Evolutionary conservation across 2,113 vertebrate genomes (phyloP).

Genomic region (Channa maculata): DNA sequence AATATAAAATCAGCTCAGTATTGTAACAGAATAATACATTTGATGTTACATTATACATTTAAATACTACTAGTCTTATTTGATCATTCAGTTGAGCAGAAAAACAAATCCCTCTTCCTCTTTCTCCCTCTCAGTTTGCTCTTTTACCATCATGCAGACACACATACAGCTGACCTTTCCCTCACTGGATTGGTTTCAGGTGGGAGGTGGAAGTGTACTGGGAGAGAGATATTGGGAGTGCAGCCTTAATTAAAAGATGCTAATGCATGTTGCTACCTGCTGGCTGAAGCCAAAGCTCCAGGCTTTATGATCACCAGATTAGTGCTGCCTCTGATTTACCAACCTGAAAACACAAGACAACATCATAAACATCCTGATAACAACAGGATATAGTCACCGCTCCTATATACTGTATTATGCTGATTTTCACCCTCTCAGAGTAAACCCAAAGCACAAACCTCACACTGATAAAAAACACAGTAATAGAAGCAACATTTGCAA

Average conservation of each 20-base stretch:
- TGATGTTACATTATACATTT: too few relatives aligned
- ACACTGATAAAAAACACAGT: background rate
- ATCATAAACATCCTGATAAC: background rate
- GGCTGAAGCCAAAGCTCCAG: conserved; percentile 39
- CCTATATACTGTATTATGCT: background rate
- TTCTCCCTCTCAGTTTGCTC: background rate
- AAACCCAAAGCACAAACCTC: conserved; percentile 10
- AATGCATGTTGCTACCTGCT: conserved; percentile 57
- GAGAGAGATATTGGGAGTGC: conserved; percentile 26
- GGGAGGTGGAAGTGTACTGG: conserved; percentile 28
- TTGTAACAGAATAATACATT: too few relatives aligned
- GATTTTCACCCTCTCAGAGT: background rate
- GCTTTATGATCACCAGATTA: conserved; percentile 31
- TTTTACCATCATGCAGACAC: conserved; percentile 2
- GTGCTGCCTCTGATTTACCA: conserved; percentile 9
- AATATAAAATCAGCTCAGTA: too few relatives aligned
- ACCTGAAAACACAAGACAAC: conserved; percentile 18
- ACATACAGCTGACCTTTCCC: conserved; percentile 48
- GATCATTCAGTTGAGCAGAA: background rate
- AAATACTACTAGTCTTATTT: too few relatives aligned
- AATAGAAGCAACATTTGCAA: background rate
- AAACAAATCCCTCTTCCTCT: background rate
- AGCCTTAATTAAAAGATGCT: conserved; percentile 73
- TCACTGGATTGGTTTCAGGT: conserved; percentile 32
- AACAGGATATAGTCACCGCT: background rate